Conservation (phyloP, 2,113 vertebrate species). For the Ranitomeya imitator region DNA sequence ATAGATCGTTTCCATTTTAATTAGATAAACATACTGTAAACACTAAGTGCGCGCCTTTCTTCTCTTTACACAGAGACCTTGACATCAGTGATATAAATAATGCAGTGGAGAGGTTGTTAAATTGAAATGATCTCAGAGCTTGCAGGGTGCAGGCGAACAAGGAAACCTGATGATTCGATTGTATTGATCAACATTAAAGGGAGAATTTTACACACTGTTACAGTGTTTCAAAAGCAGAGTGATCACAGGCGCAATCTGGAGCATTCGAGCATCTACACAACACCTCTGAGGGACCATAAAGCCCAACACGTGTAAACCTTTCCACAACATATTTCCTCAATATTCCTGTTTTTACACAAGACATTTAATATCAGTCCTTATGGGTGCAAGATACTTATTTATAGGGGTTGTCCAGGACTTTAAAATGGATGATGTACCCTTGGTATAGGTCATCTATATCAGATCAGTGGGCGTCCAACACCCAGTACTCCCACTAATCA, state of each 20-base stretch:
- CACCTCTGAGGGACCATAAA: neutral
- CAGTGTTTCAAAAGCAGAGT: constrained; percentile 11
- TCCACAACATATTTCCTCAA: neutral
- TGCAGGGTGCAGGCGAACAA: neutral
- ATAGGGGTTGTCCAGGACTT: no score
- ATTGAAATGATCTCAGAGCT: constrained; percentile 40
- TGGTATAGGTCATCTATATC: no score
- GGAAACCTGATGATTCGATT: constrained; percentile 37
- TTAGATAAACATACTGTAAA: constrained; percentile 44
- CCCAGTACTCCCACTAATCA: no score
- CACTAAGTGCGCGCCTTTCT: neutral
- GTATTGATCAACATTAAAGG: constrained; percentile 43
- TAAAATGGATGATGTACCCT: no score
- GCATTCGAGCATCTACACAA: neutral
- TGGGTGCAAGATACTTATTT: neutral
- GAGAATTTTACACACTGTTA: neutral
- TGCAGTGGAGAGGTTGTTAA: constrained; percentile 45
- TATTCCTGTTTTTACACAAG: neutral
- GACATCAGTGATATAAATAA: constrained; percentile 46
- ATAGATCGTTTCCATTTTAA: constrained; percentile 45
- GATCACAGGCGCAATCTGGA: neutral
- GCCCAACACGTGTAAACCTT: neutral
- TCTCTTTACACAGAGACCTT: constrained; percentile 35
- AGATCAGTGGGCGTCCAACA: no score
- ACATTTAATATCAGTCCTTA: neutral